phyloP scores from a whole-genome alignment of 2,888 invertebrate genomes.

The Cryptocheilus praepositus region DNA sequence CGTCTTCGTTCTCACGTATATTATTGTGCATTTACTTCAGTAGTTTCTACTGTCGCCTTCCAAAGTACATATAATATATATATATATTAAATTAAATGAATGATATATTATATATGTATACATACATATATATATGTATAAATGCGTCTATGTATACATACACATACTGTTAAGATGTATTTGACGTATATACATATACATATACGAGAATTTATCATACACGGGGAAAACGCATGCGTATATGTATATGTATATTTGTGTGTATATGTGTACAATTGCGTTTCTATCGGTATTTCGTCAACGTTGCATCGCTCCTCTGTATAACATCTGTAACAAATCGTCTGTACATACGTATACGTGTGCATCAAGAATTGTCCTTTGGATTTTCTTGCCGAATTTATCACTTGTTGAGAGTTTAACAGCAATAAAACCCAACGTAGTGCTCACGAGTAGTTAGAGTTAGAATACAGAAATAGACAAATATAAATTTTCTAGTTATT shows the following conservation, averaged over 20 bases:
- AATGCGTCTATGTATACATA: slow-evolving; percentile 17
- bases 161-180: slow-evolving; percentile 25
- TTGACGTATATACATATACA: slow-evolving; percentile 32
- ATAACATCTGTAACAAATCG: slow-evolving; percentile 38
- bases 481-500: no score
- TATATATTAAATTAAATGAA: slow-evolving; percentile 24
- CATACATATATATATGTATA: slow-evolving; percentile 33
- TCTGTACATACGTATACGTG: neutral
- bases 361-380: neutral
- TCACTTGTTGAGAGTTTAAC: no score
- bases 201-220: slow-evolving; percentile 31
- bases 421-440: no score
- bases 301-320: slow-evolving; percentile 54
- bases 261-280: slow-evolving; percentile 47
- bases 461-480: no score
- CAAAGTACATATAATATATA: slow-evolving; percentile 54
- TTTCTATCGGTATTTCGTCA: slow-evolving; percentile 61
- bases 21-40: slow-evolving; percentile 70
- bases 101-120: slow-evolving; percentile 19
- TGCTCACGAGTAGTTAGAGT: no score
- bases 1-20: slow-evolving; percentile 55
- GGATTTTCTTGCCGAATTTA: no score
- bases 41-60: slow-evolving; percentile 71
- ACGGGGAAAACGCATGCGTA: slow-evolving; percentile 17
- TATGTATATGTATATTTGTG: slow-evolving; percentile 32